phyloP scores from a whole-genome alignment of 2,797 vertebrate genomes.

The Bovichtus diacanthus region DNA sequence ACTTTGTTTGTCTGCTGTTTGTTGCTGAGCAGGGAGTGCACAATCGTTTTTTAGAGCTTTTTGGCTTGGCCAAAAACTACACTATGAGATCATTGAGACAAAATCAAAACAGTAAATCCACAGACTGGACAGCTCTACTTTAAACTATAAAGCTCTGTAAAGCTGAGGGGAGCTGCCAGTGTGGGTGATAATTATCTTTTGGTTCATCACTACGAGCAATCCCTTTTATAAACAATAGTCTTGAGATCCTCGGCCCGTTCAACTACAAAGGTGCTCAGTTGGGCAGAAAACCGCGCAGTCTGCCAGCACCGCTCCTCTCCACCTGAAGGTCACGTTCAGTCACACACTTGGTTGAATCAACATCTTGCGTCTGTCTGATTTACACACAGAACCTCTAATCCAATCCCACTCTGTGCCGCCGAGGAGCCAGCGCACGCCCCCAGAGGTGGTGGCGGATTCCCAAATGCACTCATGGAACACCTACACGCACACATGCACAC shows the following conservation, averaged over 20 bases:
- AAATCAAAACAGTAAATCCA: background rate
- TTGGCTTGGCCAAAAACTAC: background rate
- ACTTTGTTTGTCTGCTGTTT: background rate
- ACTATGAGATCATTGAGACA: background rate
- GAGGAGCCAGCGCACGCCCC: slow-evolving; percentile 23
- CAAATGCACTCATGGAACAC: slow-evolving; percentile 10
- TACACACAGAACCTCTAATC: slow-evolving; percentile 48
- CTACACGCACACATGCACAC: background rate
- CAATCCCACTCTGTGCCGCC: slow-evolving; percentile 18
- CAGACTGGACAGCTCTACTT: too few relatives aligned
- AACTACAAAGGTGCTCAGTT: background rate
- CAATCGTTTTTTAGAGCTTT: background rate
- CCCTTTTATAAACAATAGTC: background rate
- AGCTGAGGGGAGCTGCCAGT: too few relatives aligned
- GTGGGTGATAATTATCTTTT: background rate
- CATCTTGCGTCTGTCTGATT: slow-evolving; percentile 31
- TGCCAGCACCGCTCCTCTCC: slow-evolving; percentile 12
- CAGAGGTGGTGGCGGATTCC: slow-evolving; percentile 30
- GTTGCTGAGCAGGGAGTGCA: background rate
- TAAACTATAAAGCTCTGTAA: too few relatives aligned
- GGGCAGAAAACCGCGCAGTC: background rate
- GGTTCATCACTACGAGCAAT: background rate
- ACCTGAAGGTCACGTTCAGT: slow-evolving; percentile 38
- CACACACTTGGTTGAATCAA: slow-evolving; percentile 20
- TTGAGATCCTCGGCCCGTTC: too few relatives aligned